Base-by-base conservation (phyloP, 2,113 vertebrate genomes). In the Otolemur garnettii region DNA sequence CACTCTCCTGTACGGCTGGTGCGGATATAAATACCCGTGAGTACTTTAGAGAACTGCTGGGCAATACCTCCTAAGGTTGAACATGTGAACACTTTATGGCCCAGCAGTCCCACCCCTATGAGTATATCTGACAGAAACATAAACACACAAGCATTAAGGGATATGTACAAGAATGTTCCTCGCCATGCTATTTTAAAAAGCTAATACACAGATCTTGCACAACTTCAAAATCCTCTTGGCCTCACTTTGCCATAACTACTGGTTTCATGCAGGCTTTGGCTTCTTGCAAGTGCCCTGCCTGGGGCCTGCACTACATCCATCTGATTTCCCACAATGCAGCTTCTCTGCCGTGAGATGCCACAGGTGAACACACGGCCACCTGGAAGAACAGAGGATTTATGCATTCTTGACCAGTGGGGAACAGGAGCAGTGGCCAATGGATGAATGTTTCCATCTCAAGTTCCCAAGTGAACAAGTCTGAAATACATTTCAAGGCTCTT, bases 321-420 rank as follows among this genome's bases (percentile, higher is more conserved):
- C 18, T n/a, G 64, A 72, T 21, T 96, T 88, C n/a, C 55, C 68
- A 17, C 13, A 45, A 7, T 28, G 18, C 9, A 62, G 69, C 18
- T 81, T 93, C 69, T 89, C 53, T 38, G 30, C 42, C n/a, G 33
- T 96, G 64, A 26, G 86, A 69, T 89, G 91, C 66, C 21, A 59
- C 22, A 80, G 79, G 50, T 57, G 74, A 69, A 71, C 30, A 30
- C 26, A 59, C 2, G 22, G 21, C 0, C n/a, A 55, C 45, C 35
- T 64, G 10, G n/a, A 60, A 69, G 28, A 80, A 75, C 4, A 84
- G 53, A 87, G 50, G 92, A 69, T 28, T 75, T 72, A 69, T 45
- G 1, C 33, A 59, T 60, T 35, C 30, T 79, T 59, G 30, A 74
- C 84, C 59, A 75, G 9, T 9, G 13, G 28, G 26, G 82, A 42